Base-by-base conservation (phyloP, 1,140 invertebrate species). In the Chlorops oryzae region DNA sequence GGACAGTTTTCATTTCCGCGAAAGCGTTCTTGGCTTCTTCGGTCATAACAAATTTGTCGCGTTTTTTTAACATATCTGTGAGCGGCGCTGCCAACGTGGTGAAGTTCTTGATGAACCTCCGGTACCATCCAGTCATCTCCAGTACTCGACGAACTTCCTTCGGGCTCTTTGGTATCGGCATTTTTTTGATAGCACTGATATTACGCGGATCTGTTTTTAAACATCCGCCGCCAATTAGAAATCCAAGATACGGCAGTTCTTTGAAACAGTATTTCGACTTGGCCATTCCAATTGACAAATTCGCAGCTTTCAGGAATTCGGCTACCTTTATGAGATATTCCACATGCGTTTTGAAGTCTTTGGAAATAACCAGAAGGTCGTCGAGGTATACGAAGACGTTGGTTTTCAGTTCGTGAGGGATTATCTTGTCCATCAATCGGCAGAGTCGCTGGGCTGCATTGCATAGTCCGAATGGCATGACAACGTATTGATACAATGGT, bases 161-260 rank as follows among this genome's bases (percentile, higher is more conserved):
- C 3, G 38, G 32, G 13, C 15, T 21, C 13, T 9, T 17, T 6
- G 46, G 46, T 23, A 39, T 21, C 12, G 46, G 28, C 13, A 37
- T 38, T 2, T 47, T 32, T 3, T 7, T 18, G 7, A 46, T 32
- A 13, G 24, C 24, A 6, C 12, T n/a, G 2, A 46, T 13, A 6
- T 46, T 46, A 7, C 13, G 12, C 15, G 10, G 62, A 62, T 15
- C 77, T 57, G 3, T 61, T 58, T 15, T 25, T n/a, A n/a, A n/a
- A n/a, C n/a, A n/a, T n/a, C n/a, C n/a, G n/a, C n/a, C n/a, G n/a
- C n/a, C n/a, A n/a, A n/a, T n/a, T n/a, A n/a, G n/a, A n/a, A n/a
- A n/a, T n/a, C n/a, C n/a, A n/a, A n/a, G n/a, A n/a, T n/a, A n/a
- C n/a, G n/a, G n/a, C n/a, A n/a, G n/a, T n/a, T n/a, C n/a, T n/a